Conservation (phyloP, 2,797 vertebrate species). For the Rousettus madagascariensis region DNA sequence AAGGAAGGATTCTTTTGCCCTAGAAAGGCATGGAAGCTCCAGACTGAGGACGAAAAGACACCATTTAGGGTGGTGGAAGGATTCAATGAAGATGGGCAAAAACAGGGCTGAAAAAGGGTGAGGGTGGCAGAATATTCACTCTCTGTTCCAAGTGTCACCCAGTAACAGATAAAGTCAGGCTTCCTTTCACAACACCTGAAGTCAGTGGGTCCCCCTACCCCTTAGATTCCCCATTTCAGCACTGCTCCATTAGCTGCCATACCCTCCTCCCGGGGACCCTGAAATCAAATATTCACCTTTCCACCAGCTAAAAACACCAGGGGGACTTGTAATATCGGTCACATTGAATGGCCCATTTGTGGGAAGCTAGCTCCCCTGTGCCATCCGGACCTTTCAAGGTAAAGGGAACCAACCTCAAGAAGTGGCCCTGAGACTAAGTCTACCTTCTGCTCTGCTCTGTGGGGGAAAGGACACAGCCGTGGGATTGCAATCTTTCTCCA, state of each 20-base stretch:
- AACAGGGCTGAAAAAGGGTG: neutral
- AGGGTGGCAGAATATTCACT: neutral
- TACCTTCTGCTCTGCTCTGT: neutral
- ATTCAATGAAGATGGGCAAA: neutral
- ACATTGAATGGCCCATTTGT: neutral
- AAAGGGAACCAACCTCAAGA: neutral
- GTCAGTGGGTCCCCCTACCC: neutral
- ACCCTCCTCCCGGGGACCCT: neutral
- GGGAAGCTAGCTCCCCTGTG: neutral
- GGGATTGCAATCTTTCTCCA: constrained; percentile 43
- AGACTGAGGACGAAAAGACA: neutral
- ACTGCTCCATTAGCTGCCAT: neutral
- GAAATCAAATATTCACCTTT: neutral
- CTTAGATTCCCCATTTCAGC: neutral
- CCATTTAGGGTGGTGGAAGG: neutral
- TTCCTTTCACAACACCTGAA: neutral
- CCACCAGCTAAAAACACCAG: neutral
- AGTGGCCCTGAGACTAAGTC: neutral
- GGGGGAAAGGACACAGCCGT: neutral
- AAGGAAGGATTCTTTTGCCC: neutral
- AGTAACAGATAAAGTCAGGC: neutral
- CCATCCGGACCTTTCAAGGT: neutral
- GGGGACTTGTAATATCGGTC: neutral
- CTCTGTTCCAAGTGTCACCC: neutral
- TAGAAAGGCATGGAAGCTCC: neutral